Conservation (phyloP, 2,113 vertebrate species). For the Pteruthius melanotis region DNA sequence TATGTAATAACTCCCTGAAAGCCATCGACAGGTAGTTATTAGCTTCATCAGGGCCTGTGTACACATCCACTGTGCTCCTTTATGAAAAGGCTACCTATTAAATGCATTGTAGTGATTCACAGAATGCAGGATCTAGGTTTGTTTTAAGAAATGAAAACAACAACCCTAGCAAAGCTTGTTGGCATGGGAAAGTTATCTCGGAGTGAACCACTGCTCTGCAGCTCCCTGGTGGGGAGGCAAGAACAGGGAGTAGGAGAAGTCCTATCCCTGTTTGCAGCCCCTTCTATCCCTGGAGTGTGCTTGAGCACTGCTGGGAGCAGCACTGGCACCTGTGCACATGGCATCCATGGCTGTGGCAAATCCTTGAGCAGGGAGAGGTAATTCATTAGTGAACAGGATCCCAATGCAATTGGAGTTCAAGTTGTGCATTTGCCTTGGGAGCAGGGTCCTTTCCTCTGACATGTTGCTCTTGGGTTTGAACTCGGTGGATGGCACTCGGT, state of each 20-base stretch:
- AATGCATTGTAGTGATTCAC: slow-evolving; percentile 11
- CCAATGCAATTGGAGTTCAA: not conserved
- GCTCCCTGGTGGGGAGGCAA: not conserved
- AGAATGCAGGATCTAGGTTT: not conserved
- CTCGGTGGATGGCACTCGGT: rapidly evolving
- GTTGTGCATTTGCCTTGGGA: not conserved
- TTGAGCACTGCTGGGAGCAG: not conserved
- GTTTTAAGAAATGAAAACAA: not conserved
- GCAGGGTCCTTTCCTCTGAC: not conserved
- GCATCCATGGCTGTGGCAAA: not conserved
- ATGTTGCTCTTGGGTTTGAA: not conserved
- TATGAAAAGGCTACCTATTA: slow-evolving; percentile 37
- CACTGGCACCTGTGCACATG: too few species aligned
- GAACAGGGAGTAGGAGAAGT: not conserved
- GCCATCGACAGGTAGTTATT: slow-evolving; percentile 59
- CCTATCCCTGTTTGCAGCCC: not conserved
- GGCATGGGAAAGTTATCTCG: not conserved
- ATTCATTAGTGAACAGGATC: not conserved
- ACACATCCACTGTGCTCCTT: slow-evolving; percentile 15
- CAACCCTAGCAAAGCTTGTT: not conserved
- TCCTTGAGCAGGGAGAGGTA: not conserved
- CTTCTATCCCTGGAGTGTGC: not conserved
- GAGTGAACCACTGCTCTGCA: not conserved
- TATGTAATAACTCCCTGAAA: slow-evolving; percentile 61
- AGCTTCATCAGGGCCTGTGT: slow-evolving; percentile 48